Percentiles rank a stretch among this genome's conserved stretches.
phyloP scores from a whole-genome alignment of 2,888 invertebrate genomes.

The Blera fallax region DNA sequence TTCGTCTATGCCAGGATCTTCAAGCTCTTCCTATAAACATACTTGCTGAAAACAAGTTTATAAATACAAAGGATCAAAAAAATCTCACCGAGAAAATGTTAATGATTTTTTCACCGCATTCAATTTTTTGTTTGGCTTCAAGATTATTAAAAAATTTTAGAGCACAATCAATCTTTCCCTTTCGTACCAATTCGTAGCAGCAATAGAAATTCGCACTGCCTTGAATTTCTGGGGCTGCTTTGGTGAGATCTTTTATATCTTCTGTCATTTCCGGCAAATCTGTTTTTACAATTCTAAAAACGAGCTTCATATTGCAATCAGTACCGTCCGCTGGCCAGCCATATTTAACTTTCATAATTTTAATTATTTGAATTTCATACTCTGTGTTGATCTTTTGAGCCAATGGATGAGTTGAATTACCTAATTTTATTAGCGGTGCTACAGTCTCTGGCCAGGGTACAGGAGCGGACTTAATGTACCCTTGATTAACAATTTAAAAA shows the following conservation, averaged over 20 bases:
- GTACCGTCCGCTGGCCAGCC: slow-evolving; percentile 79
- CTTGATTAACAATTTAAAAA: too few species aligned
- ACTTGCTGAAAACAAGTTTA: background rate
- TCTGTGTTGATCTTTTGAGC: slow-evolving; percentile 79
- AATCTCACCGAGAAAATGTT: slow-evolving; percentile 75
- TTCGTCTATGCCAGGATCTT: slow-evolving; percentile 47
- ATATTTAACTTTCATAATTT: slow-evolving; percentile 81
- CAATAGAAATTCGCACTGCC: slow-evolving; percentile 79
- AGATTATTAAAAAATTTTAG: slow-evolving; percentile 78
- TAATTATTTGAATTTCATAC: slow-evolving; percentile 80
- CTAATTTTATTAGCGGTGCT: slow-evolving; percentile 77
- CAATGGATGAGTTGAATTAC: slow-evolving; percentile 80
- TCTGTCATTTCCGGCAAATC: slow-evolving; percentile 80
- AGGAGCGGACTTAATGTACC: slow-evolving; percentile 75
- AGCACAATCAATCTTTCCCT: slow-evolving; percentile 78
- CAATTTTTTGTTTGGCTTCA: slow-evolving; percentile 73
- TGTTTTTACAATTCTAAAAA: slow-evolving; percentile 80
- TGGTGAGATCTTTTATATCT: slow-evolving; percentile 78
- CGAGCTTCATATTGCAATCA: slow-evolving; percentile 78
- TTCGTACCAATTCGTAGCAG: slow-evolving; percentile 79
- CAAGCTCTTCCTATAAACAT: slow-evolving; percentile 73
- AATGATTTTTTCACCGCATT: slow-evolving; percentile 76
- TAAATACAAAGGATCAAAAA: background rate
- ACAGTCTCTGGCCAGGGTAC: slow-evolving; percentile 81
- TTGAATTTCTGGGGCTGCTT: slow-evolving; percentile 78